phyloP scores from a whole-genome alignment of 2,888 invertebrate species.

The Tortrix viridana region DNA sequence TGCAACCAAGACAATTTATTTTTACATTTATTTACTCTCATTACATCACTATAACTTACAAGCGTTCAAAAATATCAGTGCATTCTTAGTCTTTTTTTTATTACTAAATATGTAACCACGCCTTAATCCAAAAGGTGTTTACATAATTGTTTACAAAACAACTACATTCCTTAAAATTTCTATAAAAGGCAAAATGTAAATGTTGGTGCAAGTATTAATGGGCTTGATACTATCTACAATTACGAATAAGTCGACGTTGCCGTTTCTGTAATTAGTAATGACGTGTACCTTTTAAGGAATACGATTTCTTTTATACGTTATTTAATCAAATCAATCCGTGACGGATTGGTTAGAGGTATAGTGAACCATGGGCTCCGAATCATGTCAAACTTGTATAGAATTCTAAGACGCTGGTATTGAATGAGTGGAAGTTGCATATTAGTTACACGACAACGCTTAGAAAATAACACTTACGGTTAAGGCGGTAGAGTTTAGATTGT shows the following conservation, averaged over 20 bases:
- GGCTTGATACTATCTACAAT: not conserved
- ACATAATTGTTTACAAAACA: too few relatives aligned
- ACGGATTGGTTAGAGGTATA: slow-evolving; percentile 45
- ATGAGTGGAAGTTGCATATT: slow-evolving; percentile 41
- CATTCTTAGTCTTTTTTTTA: too few relatives aligned
- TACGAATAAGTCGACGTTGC: slow-evolving; percentile 1
- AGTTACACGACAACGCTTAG: not conserved
- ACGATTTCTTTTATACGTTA: slow-evolving; percentile 11
- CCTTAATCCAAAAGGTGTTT: too few relatives aligned
- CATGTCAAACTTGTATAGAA: too few relatives aligned
- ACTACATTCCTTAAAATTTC: too few relatives aligned
- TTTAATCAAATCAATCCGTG: slow-evolving; percentile 53
- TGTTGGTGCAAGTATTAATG: not conserved
- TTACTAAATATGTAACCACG: too few relatives aligned
- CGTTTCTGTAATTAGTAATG: not conserved
- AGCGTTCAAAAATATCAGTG: too few relatives aligned
- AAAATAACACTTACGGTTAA: slow-evolving; percentile 3
- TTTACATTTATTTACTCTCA: too few relatives aligned
- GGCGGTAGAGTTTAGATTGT: slow-evolving; percentile 4
- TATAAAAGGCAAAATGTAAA: not conserved
- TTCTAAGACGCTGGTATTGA: too few relatives aligned
- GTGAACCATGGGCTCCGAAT: too few relatives aligned
- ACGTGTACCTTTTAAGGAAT: slow-evolving; percentile 3
- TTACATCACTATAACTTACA: too few relatives aligned
- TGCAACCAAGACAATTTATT: too few relatives aligned